Conservation (phyloP, 2,113 vertebrate genomes). For the Mystacornis crossleyi region DNA sequence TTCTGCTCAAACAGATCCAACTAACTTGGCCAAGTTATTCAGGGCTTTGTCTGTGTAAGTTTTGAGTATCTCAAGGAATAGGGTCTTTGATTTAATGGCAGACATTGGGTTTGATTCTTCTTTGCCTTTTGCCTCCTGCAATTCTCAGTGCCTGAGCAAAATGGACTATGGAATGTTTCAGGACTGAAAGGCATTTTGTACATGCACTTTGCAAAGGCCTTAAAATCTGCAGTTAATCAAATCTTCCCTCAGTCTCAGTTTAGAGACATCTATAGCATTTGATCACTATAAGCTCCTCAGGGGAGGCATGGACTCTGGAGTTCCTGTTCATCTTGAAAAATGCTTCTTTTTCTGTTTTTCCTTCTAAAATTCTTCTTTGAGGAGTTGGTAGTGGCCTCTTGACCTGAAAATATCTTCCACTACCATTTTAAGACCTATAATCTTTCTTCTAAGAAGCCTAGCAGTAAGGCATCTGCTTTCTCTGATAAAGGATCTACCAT, state of each 20-base stretch:
- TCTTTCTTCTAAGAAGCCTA: slow-evolving; percentile 18
- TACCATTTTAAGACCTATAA: slow-evolving; percentile 32
- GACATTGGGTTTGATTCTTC: neutral
- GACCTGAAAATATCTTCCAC: neutral
- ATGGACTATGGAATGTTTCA: neutral
- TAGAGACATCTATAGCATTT: neutral
- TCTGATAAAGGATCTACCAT: slow-evolving; percentile 38
- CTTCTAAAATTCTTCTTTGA: neutral
- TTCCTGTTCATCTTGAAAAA: slow-evolving; percentile 7
- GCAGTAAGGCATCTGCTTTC: slow-evolving; percentile 19
- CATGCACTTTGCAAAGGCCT: neutral
- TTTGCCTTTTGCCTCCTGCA: neutral
- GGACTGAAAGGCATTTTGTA: neutral
- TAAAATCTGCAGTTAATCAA: neutral
- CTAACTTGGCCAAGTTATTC: neutral
- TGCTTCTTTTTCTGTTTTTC: neutral
- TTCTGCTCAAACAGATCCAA: neutral
- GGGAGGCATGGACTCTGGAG: neutral
- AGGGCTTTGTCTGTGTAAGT: neutral
- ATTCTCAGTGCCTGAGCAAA: neutral
- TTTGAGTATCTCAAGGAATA: neutral
- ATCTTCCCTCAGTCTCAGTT: neutral
- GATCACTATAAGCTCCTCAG: neutral
- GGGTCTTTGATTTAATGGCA: neutral
- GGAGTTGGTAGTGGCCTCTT: neutral